Evolutionary conservation across 2,888 invertebrate species (phyloP), one percentile per base, ranked within the genome.

Genomic region (Brachypalpus laphriformis): DNA sequence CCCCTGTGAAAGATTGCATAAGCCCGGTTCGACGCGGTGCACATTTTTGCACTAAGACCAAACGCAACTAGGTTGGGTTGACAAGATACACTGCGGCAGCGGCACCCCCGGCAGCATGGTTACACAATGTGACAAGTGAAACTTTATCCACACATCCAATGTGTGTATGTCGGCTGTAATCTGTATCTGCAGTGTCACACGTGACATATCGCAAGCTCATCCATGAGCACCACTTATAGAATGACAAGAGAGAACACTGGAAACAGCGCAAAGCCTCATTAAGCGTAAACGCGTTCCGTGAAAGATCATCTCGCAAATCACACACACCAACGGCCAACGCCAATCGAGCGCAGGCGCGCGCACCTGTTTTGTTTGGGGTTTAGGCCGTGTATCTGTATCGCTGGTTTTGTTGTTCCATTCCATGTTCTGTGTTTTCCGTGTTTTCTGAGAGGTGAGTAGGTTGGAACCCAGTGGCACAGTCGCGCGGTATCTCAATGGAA

Each of bases 61-160:
- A n/a, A 71, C 80, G 75, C 78, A 80, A 72, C 83, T 78, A 65
- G 83, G 83, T 70, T 83, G 56, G 78, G 83, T 83, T 83, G 78
- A 78, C 80, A 74, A 83, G 74, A 49, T 22, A 78, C 68, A 61
- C 56, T 14, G 47, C 71, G 74, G 37, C 37, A 40, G 14, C 37
- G 37, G 80, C 83, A 78, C 83, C 78, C 80, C 75, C 78, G 71
- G 70, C 78, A 54, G 49, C 56, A 63, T 65, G 74, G 75, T 85
- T 85, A 54, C 81, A 85, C 85, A 85, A 85, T 81, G 80, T 85
- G 81, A 85, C 85, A 85, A 76, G 85, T 85, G 85, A 85, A 85
- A 85, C 80, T 71, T 42, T 71, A 71, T 75, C 66, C 75, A 37
- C 63, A 65, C 75, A 77, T 82, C 65, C 56, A 71, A 49, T 34